Percentiles rank a stretch among this genome's conserved stretches.
These are phyloP conservation scores for Meda fulgida DNA, from an alignment of 2,797 vertebrate genomes.

Conservation along the genomic window DNA sequence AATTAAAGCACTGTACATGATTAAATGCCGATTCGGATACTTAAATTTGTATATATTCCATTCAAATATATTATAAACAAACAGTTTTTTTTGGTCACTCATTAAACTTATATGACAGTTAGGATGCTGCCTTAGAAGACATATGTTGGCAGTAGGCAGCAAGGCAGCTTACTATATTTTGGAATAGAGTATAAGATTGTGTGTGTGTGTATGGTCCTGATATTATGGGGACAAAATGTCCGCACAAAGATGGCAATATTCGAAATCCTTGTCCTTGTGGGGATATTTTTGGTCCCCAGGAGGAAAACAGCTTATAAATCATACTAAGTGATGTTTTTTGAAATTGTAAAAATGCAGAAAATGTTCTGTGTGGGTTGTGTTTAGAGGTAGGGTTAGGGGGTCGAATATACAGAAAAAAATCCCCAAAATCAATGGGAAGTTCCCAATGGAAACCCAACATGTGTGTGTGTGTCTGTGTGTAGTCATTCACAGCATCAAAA, in stretches of 20 bases:
- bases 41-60: not conserved
- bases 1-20: not conserved
- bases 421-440: not conserved
- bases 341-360: not conserved
- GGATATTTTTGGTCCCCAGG: not conserved
- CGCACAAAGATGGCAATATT: not conserved
- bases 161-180: slow-evolving; percentile 4
- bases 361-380: not conserved
- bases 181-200: not conserved
- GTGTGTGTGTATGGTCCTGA: not conserved
- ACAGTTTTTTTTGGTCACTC: not conserved
- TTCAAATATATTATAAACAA: not conserved
- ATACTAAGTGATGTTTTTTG: not conserved
- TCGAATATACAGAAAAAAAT: too few relatives aligned
- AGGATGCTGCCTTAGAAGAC: not conserved
- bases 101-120: not conserved
- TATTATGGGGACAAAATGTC: not conserved
- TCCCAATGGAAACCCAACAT: not conserved
- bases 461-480: not conserved
- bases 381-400: not conserved
- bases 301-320: not conserved
- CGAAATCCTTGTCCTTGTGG: not conserved
- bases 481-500: not conserved
- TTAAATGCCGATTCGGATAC: not conserved
- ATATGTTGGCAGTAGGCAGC: not conserved